Evolutionary conservation across 2,113 vertebrate genomes (phyloP), one percentile per base, ranked within the genome.

Genomic region (Corythornis madagascariensis): DNA sequence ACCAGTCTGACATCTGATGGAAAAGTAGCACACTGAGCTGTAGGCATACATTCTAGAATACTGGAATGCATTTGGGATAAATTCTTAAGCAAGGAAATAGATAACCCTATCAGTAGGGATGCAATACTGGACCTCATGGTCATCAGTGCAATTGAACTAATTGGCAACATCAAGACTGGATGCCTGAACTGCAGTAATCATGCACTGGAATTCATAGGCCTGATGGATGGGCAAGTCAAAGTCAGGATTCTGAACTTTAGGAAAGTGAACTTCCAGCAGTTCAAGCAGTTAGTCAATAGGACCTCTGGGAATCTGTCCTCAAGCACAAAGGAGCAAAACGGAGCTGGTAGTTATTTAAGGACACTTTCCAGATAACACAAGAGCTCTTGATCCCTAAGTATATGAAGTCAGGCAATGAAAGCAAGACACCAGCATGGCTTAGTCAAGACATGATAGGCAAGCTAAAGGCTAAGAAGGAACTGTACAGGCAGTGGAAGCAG

Each of bases 141-240:
- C n/a, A 52, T n/a, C 18, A 63, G 11, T 5, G 2, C 18, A 64
- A 69, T 13, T 45, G 35, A 60, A 10, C 4, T 76, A 59, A 42
- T 25, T 9, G 11, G 12, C 11, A 47, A 45, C 7, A 16, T n/a
- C 19, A 71, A 40, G 11, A 47, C 0, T 52, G 60, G 6, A 63
- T 28, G 31, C 28, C 18, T 53, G 16, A 20, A 2, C 47, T 72
- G 48, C 25, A 63, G 29, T 6, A 11, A 22, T 79, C 21, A 29
- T 5, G 16, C 59, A 16, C 59, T n/a, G 11, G 8, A 42, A 8
- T 17, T 73, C 4, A 9, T 8, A 50, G 24, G 22, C 10, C 35
- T 57, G 26, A 74, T 28, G 17, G 4, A 74, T 2, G 4, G 9
- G 4, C 14, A 5, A 50, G 4, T 4, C 0, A 0, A 81, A 78